These are phyloP conservation scores for Alethe diademata DNA, from an alignment of 2,113 vertebrate species.

Conservation along the genomic window DNA sequence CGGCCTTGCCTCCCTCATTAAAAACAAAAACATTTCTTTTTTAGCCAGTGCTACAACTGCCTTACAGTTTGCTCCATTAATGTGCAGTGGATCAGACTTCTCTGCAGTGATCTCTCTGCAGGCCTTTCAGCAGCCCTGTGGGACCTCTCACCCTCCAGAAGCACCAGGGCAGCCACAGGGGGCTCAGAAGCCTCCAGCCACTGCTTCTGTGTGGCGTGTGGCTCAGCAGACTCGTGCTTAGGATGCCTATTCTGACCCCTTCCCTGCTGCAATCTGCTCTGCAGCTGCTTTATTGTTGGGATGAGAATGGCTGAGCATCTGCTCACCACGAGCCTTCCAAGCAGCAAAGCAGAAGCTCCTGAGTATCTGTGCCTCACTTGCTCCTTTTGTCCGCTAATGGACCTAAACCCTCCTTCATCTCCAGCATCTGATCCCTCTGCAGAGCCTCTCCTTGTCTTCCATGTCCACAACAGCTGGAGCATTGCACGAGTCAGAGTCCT, in stretches of 20 bases:
- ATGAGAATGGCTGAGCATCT: background rate
- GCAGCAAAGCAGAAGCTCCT: background rate
- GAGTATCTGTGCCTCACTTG: background rate
- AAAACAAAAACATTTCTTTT: background rate
- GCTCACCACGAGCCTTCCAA: background rate
- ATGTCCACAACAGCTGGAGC: background rate
- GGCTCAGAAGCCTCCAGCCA: background rate
- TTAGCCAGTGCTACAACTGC: background rate
- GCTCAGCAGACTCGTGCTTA: background rate
- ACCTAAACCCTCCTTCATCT: background rate
- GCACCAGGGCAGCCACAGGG: background rate
- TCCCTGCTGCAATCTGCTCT: background rate
- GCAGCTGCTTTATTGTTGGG: background rate
- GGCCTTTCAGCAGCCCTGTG: background rate
- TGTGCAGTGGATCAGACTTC: accelerated
- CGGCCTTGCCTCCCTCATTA: background rate
- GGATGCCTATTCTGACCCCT: background rate
- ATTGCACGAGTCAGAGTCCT: background rate
- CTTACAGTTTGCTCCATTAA: background rate
- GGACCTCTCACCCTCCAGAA: background rate
- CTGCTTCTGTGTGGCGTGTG: background rate
- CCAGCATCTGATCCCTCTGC: background rate
- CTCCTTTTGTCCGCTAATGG: background rate
- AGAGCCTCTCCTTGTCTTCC: background rate
- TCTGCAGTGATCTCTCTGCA: background rate